phyloP scores from a whole-genome alignment of 2,888 invertebrate genomes.

The Chouioia cunea region DNA sequence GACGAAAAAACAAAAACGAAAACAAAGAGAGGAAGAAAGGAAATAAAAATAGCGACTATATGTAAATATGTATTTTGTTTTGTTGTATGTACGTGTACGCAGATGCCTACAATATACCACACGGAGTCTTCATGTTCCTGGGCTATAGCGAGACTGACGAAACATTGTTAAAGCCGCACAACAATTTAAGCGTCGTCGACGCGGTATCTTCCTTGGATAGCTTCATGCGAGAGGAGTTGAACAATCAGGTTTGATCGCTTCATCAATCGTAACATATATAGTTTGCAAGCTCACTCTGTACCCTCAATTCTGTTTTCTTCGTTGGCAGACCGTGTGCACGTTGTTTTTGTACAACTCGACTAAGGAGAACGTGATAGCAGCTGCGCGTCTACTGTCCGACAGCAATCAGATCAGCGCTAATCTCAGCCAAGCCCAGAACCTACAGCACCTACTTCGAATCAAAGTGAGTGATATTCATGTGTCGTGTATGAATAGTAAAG shows the following conservation, averaged over 20 bases:
- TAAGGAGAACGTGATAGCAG: conserved; percentile 89
- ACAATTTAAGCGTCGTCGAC: conserved; percentile 86
- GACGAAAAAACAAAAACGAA: too few relatives aligned
- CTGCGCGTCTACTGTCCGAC: conserved; percentile 80
- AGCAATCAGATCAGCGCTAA: conserved; percentile 58
- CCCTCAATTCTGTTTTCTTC: too few relatives aligned
- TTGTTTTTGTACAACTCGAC: conserved; percentile 88
- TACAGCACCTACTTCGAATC: conserved; percentile 67
- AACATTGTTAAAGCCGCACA: conserved; percentile 83
- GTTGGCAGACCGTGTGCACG: conserved; percentile 87
- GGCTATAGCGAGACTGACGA: conserved; percentile 94
- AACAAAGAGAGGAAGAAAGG: too few relatives aligned
- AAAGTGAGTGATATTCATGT: conserved; percentile 64
- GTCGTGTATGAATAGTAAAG: too few relatives aligned
- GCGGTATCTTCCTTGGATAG: conserved; percentile 86
- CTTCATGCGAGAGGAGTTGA: conserved; percentile 80
- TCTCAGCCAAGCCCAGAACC: conserved; percentile 72
- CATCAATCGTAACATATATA: too few relatives aligned
- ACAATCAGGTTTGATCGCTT: conserved; percentile 74
- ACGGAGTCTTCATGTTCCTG: conserved; percentile 89
- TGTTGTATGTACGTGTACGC: too few relatives aligned
- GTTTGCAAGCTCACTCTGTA: too few relatives aligned
- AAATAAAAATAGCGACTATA: too few relatives aligned
- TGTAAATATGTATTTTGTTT: too few relatives aligned
- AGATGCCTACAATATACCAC: conserved; percentile 83